phyloP scores from a whole-genome alignment of 2,888 invertebrate genomes.

The Lobophora halterata region DNA sequence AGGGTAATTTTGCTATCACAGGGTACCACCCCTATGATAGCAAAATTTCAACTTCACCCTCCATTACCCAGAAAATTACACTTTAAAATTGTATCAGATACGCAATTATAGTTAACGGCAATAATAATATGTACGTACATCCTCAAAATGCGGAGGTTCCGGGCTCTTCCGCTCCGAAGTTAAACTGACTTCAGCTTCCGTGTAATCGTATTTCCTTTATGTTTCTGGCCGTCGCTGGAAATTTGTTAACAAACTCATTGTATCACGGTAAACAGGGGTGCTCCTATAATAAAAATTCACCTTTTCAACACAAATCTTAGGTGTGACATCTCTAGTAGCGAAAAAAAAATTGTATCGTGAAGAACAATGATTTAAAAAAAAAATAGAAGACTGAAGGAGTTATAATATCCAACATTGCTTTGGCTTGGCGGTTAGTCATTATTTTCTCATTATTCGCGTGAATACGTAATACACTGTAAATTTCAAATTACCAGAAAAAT shows the following conservation, averaged over 20 bases:
- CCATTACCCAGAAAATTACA: not conserved
- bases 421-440: too few relatives aligned
- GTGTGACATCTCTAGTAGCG: not conserved
- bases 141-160: slow-evolving; percentile 46
- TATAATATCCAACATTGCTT: too few relatives aligned
- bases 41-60: not conserved
- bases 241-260: slow-evolving; percentile 48
- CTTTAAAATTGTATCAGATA: slow-evolving; percentile 8
- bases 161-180: slow-evolving; percentile 54
- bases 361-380: too few relatives aligned
- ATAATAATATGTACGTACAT: slow-evolving; percentile 35
- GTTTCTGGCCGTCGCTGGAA: slow-evolving; percentile 52
- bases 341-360: not conserved
- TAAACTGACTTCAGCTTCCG: slow-evolving; percentile 68
- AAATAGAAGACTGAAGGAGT: too few relatives aligned
- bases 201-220: slow-evolving; percentile 71
- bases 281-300: slow-evolving; percentile 17
- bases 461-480: too few relatives aligned
- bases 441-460: too few relatives aligned
- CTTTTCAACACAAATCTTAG: slow-evolving; percentile 6
- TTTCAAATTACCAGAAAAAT: too few relatives aligned
- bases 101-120: slow-evolving; percentile 17
- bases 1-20: too few relatives aligned
- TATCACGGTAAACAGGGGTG: slow-evolving; percentile 31
- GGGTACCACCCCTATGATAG: too few relatives aligned